phyloP scores from a whole-genome alignment of 2,888 invertebrate genomes.

The Choristoneura rosaceana region DNA sequence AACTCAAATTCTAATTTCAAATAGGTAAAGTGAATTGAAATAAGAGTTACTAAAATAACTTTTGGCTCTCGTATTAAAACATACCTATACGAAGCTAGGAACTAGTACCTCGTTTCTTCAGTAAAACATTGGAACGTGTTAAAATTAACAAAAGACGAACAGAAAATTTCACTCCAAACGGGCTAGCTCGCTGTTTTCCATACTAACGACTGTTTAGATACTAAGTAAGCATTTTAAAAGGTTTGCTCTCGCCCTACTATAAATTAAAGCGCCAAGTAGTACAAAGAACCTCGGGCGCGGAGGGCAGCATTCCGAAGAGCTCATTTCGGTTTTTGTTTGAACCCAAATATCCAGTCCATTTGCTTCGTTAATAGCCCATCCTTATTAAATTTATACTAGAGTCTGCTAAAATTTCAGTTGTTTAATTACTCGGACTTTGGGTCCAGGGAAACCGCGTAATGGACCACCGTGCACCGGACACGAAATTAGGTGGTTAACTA shows the following conservation, averaged over 20 bases:
- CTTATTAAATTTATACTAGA: constrained; percentile 83
- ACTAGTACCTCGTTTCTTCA: neutral
- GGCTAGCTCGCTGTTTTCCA: constrained; percentile 23
- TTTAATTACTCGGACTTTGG: constrained; percentile 81
- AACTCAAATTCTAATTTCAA: too few species aligned
- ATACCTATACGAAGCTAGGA: too few species aligned
- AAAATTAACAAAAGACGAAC: neutral
- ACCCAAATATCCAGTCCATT: constrained; percentile 77
- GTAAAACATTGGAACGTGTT: constrained; percentile 1
- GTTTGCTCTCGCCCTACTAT: constrained; percentile 33
- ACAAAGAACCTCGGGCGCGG: constrained; percentile 39
- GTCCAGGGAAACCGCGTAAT: constrained; percentile 73
- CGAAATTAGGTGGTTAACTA: constrained; percentile 69
- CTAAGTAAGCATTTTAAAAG: constrained; percentile 42
- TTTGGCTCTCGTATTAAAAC: neutral
- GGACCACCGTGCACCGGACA: constrained; percentile 62
- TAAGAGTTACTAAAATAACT: neutral
- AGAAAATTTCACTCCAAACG: constrained; percentile 26
- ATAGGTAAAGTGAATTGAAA: neutral
- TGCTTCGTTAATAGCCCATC: constrained; percentile 77
- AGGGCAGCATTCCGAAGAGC: constrained; percentile 55
- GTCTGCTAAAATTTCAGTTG: constrained; percentile 82
- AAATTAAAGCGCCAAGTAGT: constrained; percentile 27
- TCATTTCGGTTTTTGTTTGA: constrained; percentile 82
- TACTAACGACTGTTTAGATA: constrained; percentile 35